A percentile compares a stretch with the other conserved stretches of the same genome.
Evolutionary conservation across 2,113 vertebrate species (phyloP).

Genomic region (Athene cunicularia): DNA sequence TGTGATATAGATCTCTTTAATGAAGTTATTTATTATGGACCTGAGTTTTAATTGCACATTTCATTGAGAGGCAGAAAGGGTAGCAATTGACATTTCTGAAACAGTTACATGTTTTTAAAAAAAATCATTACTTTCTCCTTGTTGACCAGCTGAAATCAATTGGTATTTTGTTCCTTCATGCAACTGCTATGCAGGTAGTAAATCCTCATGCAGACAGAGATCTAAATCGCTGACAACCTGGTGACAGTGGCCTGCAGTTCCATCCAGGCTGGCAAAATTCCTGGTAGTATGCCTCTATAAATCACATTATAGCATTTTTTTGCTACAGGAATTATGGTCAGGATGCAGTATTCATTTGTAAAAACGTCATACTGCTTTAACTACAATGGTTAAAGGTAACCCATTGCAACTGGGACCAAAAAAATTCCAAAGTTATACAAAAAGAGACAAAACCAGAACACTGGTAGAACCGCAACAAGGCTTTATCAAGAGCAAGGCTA

Average conservation of each 20-base stretch:
- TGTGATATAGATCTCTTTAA: background rate
- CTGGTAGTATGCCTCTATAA: background rate
- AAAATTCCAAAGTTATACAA: background rate
- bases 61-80: background rate
- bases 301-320: background rate
- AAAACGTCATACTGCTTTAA: background rate
- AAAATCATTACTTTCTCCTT: background rate
- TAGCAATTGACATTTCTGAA: background rate
- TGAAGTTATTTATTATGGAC: background rate
- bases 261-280: background rate
- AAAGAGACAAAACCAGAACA: background rate
- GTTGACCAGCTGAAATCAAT: background rate
- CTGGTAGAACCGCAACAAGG: background rate
- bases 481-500: background rate
- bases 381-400: background rate
- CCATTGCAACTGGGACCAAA: background rate
- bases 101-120: background rate
- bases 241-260: background rate
- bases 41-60: background rate
- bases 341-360: background rate
- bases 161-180: background rate
- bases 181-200: background rate
- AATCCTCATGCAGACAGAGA: background rate
- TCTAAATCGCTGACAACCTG: background rate
- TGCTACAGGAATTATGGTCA: background rate